phyloP scores from a whole-genome alignment of 2,113 vertebrate species.

The Mormoops blainvillei region DNA sequence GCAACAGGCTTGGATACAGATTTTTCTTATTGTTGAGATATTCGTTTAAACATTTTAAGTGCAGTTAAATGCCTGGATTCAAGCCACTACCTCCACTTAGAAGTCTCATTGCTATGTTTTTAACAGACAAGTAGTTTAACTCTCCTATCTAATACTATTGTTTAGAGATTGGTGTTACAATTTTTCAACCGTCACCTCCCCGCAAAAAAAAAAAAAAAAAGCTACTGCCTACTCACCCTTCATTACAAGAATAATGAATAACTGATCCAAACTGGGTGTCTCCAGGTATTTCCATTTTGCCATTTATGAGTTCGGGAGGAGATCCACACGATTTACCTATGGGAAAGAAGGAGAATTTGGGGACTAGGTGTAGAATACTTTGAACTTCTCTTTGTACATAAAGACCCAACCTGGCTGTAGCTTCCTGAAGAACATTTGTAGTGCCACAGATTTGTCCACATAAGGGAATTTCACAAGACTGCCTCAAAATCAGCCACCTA shows the following conservation, averaged over 20 bases:
- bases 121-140: background rate
- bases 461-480: background rate
- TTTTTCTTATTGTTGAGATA: background rate
- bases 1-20: background rate
- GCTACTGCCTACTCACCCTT: constrained; percentile 41
- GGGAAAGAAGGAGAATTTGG: background rate
- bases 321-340: constrained; percentile 29
- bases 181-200: background rate
- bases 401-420: background rate
- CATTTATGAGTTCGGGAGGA: constrained; percentile 16
- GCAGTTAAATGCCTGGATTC: background rate
- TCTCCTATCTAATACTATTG: background rate
- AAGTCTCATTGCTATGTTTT: background rate
- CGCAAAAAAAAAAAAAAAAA: no score
- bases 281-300: background rate
- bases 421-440: background rate
- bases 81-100: background rate
- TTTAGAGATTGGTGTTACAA: background rate
- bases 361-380: background rate
- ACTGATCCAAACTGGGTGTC: background rate
- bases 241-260: constrained; percentile 31
- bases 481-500: background rate
- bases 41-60: background rate
- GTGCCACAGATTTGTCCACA: background rate
- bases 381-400: background rate